Conservation (phyloP, 2,113 vertebrate species). For the Callithrix jacchus region DNA sequence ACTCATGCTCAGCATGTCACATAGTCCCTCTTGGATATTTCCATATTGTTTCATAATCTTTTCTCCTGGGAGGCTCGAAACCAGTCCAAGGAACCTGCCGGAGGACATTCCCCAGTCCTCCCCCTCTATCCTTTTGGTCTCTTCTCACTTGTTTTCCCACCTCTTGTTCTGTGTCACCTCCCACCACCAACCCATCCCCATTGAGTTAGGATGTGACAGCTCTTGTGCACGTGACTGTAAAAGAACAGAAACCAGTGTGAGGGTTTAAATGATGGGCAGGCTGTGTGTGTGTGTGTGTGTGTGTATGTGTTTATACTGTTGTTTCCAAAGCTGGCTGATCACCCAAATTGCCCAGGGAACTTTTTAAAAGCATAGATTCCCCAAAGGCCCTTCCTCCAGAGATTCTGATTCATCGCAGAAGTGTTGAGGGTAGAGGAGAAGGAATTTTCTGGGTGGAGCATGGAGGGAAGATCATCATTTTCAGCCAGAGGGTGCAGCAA, state of each 20-base stretch:
- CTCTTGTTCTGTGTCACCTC: too few species aligned
- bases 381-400: neutral
- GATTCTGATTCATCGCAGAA: neutral
- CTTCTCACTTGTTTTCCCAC: accelerated
- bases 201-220: neutral
- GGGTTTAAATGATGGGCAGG: neutral
- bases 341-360: constrained; percentile 36
- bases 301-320: neutral
- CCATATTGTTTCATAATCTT: neutral
- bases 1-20: neutral
- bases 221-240: accelerated
- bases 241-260: neutral
- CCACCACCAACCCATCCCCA: neutral
- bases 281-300: neutral
- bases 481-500: neutral
- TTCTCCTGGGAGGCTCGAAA: neutral
- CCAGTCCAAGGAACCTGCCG: neutral
- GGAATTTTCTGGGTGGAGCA: constrained; percentile 48
- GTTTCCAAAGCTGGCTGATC: constrained; percentile 51
- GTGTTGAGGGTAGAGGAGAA: neutral
- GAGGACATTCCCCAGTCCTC: neutral
- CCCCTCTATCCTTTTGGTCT: neutral
- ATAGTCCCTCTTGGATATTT: neutral
- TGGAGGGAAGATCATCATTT: neutral
- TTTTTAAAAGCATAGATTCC: constrained; percentile 41